Evolutionary conservation across 2,888 invertebrate genomes (phyloP), one percentile per base, ranked within the genome.

Genomic region (Agonopterix alstromeriana): DNA sequence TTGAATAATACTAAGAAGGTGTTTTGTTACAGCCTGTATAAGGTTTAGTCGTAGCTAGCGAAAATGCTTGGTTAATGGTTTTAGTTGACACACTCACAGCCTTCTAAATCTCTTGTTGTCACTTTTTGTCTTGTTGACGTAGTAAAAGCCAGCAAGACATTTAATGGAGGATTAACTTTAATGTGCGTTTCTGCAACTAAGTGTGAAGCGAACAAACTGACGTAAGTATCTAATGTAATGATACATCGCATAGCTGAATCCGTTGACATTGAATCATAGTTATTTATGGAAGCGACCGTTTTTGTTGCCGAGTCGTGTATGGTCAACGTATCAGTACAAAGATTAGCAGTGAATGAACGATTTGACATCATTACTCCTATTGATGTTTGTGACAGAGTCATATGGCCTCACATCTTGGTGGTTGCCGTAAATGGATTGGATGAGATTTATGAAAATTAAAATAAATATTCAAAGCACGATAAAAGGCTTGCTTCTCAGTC

Each of bases 251-350:
- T 56, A 58, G 49, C 61, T 68, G 67, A 61, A 77, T 72, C 73
- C 71, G 73, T 78, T 81, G 77, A 75, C 71, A 78, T 76, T 82
- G 79, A 77, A 75, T 86, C 87, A 87, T 79, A 67, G 68, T 74
- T 86, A 86, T 86, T 85, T 83, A 73, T 77, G 82, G 72, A 55
- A 52, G 61, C 72, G 71, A 65, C 65, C 67, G 74, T 75, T 84
- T 81, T 74, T 79, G 76, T 72, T 70, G 61, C 67, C 62, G 56
- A 56, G 58, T 69, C 71, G 60, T 67, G 65, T 77, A 77, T 38
- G 38, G 9, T 5, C n/a, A 38, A 53, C 55, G 65, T 65, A 58
- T 58, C 54, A 52, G 61, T 52, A 57, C 64, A 56, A 54, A 72
- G 68, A 80, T 77, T 70, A 75, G 63, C 67, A 66, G 63, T 77